Base-by-base conservation (phyloP, 2,888 invertebrate genomes). In the Ichneumoninae sp. region DNA sequence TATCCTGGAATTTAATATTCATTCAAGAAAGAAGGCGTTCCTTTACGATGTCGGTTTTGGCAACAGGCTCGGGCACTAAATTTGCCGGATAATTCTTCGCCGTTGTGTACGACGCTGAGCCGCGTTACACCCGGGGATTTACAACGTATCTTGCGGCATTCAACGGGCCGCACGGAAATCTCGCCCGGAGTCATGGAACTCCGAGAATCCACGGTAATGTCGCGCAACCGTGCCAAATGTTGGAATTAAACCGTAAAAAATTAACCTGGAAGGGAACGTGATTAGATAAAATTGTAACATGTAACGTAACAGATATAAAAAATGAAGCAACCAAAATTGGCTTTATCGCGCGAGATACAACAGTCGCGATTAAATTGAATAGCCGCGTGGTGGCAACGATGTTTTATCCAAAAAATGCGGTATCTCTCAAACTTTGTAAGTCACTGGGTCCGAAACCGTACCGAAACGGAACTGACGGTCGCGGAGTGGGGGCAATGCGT, bases 21-120 rank as follows among this genome's bases (percentile, higher is more conserved):
- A 77, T 77, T 50, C 65, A 40, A 72, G 68, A 69, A 72, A 40
- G 36, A 60, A 72, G 50, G 22, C 40, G 10, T 44, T 87, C 87
- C 85, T 89, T 88, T 87, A 40, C 82, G 76, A 80, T 78, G 80
- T 54, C 52, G 86, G 79, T 89, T 90, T 90, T 90, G 91, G 91
- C 91, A 90, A 89, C 89, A 86, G 86, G 76, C 87, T 76, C 52
- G 80, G 57, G 47, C 82, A 88, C 88, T 90, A 89, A 91, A 91
- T 91, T 90, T 85, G 68, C 77, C 71, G 83, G 87, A 91, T 90
- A 88, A 91, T 88, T 90, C 83, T 87, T 83, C 80, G 40, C 72
- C 78, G 66, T 71, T 83, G 86, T 85, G 60, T 52, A 54, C 33
- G 36, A 62, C 33, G 66, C 74, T 47, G 33, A n/a, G 40, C 13